Conservation (phyloP, 2,797 vertebrate species). For the Huso huso region DNA sequence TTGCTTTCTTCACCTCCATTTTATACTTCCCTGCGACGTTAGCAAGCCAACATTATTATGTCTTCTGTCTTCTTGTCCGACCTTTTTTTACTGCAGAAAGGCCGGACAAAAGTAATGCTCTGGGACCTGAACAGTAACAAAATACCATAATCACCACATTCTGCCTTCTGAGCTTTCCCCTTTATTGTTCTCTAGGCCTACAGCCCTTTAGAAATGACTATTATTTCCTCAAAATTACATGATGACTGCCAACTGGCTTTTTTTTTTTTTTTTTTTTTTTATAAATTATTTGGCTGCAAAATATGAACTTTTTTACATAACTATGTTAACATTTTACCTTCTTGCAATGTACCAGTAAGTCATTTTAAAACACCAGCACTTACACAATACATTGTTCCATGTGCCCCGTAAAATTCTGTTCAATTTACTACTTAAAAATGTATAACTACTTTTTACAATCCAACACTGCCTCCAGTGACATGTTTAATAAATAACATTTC, state of each 20-base stretch:
- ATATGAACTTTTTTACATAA: not conserved
- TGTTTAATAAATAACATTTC: too few species aligned
- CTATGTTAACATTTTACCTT: too few species aligned
- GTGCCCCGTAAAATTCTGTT: too few species aligned
- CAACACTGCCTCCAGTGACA: too few species aligned
- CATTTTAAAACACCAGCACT: too few species aligned
- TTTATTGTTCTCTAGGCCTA: not conserved
- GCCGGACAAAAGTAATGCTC: not conserved
- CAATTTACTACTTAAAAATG: too few species aligned
- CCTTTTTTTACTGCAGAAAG: slow-evolving; percentile 1
- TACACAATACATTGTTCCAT: too few species aligned
- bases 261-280: not conserved
- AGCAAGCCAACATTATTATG: too few species aligned
- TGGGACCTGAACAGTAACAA: slow-evolving; percentile 19
- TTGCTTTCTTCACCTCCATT: slow-evolving; percentile 60
- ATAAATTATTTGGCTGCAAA: not conserved
- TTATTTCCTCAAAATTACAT: not conserved
- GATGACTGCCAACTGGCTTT: not conserved
- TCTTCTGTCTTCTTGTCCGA: too few species aligned
- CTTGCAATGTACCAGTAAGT: too few species aligned
- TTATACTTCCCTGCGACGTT: slow-evolving; percentile 46
- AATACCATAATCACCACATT: not conserved
- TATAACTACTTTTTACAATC: too few species aligned
- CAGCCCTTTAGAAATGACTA: not conserved
- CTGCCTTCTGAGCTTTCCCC: not conserved